Conservation (phyloP, 2,113 vertebrate genomes). For the Engraulis encrasicolus region DNA sequence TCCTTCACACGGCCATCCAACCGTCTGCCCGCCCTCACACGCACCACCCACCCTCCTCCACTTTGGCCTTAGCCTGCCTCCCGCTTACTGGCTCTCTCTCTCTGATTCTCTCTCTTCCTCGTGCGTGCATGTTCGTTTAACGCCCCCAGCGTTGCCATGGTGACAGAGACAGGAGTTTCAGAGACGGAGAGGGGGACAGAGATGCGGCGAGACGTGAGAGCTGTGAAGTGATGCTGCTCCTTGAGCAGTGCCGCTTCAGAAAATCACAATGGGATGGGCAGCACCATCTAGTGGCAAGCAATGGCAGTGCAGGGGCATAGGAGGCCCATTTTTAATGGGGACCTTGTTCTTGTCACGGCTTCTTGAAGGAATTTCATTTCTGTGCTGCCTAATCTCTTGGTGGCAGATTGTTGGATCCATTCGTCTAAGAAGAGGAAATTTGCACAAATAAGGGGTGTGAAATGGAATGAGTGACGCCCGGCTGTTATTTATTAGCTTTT, state of each 20-base stretch:
- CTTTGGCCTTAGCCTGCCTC: neutral
- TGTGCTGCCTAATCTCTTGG: neutral
- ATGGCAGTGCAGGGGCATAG: neutral
- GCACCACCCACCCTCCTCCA: neutral
- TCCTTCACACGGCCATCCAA: neutral
- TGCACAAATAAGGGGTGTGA: constrained; percentile 1
- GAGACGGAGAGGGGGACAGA: neutral
- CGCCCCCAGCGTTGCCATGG: constrained; percentile 16
- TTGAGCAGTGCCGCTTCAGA: neutral
- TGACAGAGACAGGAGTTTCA: neutral
- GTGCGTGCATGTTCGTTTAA: neutral
- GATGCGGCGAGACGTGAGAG: neutral
- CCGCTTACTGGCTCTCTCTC: neutral
- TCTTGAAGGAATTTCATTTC: neutral
- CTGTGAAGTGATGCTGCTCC: neutral
- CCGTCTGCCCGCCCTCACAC: neutral
- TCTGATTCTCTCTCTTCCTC: too few species aligned
- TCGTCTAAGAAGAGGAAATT: neutral
- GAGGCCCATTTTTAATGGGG: neutral
- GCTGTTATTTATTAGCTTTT: neutral
- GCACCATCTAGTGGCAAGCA: neutral
- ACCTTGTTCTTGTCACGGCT: constrained; percentile 1
- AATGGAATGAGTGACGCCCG: neutral
- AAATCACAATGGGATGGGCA: neutral
- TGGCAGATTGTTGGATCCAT: neutral